A percentile compares a stretch with the other conserved stretches of the same genome.
Conservation (phyloP, 2,888 invertebrate genomes). For the Lypha dubia region DNA sequence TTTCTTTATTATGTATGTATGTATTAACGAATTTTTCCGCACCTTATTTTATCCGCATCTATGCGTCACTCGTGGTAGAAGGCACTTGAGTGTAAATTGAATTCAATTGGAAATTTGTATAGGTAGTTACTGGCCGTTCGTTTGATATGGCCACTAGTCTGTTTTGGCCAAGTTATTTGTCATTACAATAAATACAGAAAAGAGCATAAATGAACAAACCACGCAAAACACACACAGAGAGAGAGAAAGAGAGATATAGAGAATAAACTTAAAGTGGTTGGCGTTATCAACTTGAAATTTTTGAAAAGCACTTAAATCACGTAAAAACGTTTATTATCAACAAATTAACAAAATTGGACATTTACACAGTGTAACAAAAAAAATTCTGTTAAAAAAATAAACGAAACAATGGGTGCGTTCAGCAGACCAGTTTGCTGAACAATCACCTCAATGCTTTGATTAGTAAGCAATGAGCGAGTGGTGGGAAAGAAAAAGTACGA, state of each 20-base stretch:
- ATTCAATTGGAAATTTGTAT: slow-evolving; percentile 62
- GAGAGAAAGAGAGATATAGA: slow-evolving; percentile 23
- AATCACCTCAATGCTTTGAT: no score
- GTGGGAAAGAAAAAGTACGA: no score
- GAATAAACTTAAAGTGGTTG: slow-evolving; percentile 1
- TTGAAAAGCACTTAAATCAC: slow-evolving; percentile 21
- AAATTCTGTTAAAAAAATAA: no score
- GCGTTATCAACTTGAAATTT: slow-evolving; percentile 43
- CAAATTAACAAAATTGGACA: no score
- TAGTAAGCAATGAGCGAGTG: no score
- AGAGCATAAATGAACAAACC: slow-evolving; percentile 40
- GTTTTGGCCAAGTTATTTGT: slow-evolving; percentile 69
- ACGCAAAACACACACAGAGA: no score
- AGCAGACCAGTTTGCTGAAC: no score
- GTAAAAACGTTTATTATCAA: background rate
- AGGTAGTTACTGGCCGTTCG: slow-evolving; percentile 61
- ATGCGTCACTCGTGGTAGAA: slow-evolving; percentile 67
- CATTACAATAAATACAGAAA: slow-evolving; percentile 43
- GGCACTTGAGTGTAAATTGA: slow-evolving; percentile 69
- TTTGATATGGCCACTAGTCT: slow-evolving; percentile 44
- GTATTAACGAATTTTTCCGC: slow-evolving; percentile 61
- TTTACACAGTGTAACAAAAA: no score
- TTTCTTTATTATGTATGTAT: no score
- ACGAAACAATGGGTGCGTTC: no score
- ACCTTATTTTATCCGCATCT: slow-evolving; percentile 62